Conservation (phyloP, 2,113 vertebrate genomes). For the Callopanchax toddi region DNA sequence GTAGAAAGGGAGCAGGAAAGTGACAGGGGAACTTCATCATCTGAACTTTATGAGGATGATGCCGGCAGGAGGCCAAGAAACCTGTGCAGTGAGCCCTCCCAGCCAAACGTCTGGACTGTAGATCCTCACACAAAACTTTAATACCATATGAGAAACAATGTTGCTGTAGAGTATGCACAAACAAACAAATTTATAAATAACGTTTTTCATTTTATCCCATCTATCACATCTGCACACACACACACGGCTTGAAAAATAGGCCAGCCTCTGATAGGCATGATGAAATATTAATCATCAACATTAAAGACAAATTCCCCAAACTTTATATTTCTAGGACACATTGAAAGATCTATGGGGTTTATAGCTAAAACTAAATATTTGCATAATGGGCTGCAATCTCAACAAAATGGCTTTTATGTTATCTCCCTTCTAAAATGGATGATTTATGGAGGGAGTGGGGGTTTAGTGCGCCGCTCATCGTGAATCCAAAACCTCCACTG, state of each 20-base stretch:
- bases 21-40: slow-evolving; percentile 55
- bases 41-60: slow-evolving; percentile 24
- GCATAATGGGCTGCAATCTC: slow-evolving; percentile 73
- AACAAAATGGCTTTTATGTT: slow-evolving; percentile 71
- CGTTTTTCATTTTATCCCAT: slow-evolving; percentile 4
- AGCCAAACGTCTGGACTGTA: not conserved
- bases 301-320: slow-evolving; percentile 74
- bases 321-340: slow-evolving; percentile 72
- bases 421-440: slow-evolving; percentile 60
- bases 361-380: slow-evolving; percentile 75
- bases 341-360: slow-evolving; percentile 73
- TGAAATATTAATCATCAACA: slow-evolving; percentile 77
- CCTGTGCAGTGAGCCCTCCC: slow-evolving; percentile 9
- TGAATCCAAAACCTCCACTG: slow-evolving; percentile 61
- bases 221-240: slow-evolving; percentile 25
- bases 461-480: slow-evolving; percentile 51
- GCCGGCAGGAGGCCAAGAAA: slow-evolving; percentile 24
- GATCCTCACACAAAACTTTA: not conserved
- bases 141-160: slow-evolving; percentile 1
- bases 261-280: slow-evolving; percentile 66
- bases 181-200: slow-evolving; percentile 19
- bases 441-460: slow-evolving; percentile 68
- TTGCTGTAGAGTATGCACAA: slow-evolving; percentile 8
- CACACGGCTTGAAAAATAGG: slow-evolving; percentile 62
- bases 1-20: slow-evolving; percentile 15